Conservation (phyloP, 35 echinoderm and acorn worm genomes). For the Ptychodera flava region DNA sequence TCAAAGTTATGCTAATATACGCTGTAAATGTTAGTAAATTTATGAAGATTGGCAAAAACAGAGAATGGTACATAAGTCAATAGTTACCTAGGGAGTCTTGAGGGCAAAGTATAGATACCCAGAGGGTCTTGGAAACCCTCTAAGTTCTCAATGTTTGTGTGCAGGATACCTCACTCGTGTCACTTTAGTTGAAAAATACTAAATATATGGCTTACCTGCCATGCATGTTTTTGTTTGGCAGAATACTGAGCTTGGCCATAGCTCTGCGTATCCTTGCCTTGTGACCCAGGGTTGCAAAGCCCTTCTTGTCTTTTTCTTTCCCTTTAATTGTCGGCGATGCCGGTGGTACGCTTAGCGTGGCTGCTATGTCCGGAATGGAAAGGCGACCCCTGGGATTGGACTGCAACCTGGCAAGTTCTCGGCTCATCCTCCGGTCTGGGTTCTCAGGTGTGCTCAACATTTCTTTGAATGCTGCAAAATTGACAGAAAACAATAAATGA, state of each 20-base stretch:
- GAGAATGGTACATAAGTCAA: too few relatives aligned
- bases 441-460: constrained; percentile 43
- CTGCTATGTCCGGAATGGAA: constrained; percentile 59
- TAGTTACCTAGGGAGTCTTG: too few relatives aligned
- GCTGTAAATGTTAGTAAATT: too few relatives aligned
- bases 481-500: neutral
- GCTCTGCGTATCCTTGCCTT: constrained; percentile 76
- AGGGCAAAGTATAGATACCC: too few relatives aligned
- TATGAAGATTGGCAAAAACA: too few relatives aligned
- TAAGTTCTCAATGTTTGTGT: too few relatives aligned
- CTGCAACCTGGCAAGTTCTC: constrained; percentile 84
- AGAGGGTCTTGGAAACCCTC: too few relatives aligned
- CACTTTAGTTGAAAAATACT: too few relatives aligned
- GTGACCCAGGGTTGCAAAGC: constrained; percentile 61
- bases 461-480: constrained; percentile 77
- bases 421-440: constrained; percentile 64
- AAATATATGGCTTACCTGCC: constrained; percentile 50
- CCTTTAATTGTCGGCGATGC: constrained; percentile 79
- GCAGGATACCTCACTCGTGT: too few relatives aligned
- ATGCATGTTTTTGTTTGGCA: constrained; percentile 84
- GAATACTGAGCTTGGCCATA: constrained; percentile 95
- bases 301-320: constrained; percentile 66
- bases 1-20: too few relatives aligned
- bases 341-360: constrained; percentile 43
- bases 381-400: constrained; percentile 82